Base-by-base conservation (phyloP, 1,140 invertebrate genomes). In the Neodiprion virginianus region DNA sequence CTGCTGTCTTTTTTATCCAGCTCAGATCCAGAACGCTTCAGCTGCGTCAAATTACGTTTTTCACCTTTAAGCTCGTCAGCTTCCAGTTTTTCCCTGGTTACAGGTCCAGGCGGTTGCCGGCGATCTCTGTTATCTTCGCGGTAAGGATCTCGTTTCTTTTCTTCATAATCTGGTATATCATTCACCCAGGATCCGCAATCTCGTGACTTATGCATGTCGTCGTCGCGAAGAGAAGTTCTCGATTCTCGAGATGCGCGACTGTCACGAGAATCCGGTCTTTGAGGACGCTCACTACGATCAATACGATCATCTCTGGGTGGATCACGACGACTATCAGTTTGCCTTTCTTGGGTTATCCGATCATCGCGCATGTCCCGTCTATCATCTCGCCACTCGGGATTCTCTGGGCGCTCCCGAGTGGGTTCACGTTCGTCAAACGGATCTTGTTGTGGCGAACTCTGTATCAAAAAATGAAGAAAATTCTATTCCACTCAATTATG, bases 51-150 rank as follows among this genome's bases (percentile, higher is more conserved):
- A 75, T 86, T 89, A 14, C 91, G 87, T 78, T 91, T 92, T 69
- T 92, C 91, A 10, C 80, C 86, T 67, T 88, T 88, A 17, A 89
- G 78, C 77, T 92, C 91, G 17, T 92, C 90, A 4, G 91, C 91
- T 79, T 92, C 91, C 1, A 92, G 84, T 77, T 91, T 92, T 68
- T 93, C 92, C 72, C 90, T 89, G 2, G 91, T 92, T 4, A 93
- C 91, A 0, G 92, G 91, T 40, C 91, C 91, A 1, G 91, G 90
- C 8, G 90, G 89, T 72, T 89, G 89, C n/a, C 88, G 83, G 50
- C 88, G 83, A 47, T 74, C 74, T 72, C 76, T 72, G 2, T 75
- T 77, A 10, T 88, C 88, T 21, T 90, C 85, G 14, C 85, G 84
- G 67, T 86, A 86, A 47, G 72, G 75, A 47, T 88, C 86, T 21